Percentiles rank a stretch among this genome's conserved stretches.
These are phyloP conservation scores for Macaria notata DNA, from an alignment of 2,888 invertebrate genomes.

Conservation along the genomic window DNA sequence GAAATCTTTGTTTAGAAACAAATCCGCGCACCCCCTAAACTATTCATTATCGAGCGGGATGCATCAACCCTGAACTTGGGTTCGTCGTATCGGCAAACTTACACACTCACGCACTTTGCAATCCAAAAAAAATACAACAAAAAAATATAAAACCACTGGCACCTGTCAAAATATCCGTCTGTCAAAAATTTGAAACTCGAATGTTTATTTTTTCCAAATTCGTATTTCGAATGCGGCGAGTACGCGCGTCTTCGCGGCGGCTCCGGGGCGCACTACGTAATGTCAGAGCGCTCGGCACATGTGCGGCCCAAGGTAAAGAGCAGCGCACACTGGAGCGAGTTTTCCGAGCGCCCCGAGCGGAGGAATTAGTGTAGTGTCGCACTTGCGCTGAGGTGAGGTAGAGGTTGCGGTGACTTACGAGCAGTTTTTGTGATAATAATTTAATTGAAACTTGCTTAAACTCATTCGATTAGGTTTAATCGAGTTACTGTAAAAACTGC, in stretches of 20 bases:
- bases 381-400: constrained; percentile 18
- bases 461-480: too few relatives aligned
- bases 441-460: too few relatives aligned
- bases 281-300: constrained; percentile 78
- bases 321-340: constrained; percentile 46
- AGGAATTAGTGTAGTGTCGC: background rate
- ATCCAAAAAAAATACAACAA: constrained; percentile 39
- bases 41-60: constrained; percentile 75
- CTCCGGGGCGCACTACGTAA: constrained; percentile 77
- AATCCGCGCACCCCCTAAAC: constrained; percentile 43
- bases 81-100: constrained; percentile 62
- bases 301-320: constrained; percentile 68
- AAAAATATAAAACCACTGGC: constrained; percentile 46
- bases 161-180: constrained; percentile 44
- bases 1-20: constrained; percentile 32
- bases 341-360: constrained; percentile 42
- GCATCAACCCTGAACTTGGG: constrained; percentile 81
- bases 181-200: constrained; percentile 38
- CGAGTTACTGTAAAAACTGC: too few relatives aligned
- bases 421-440: too few relatives aligned
- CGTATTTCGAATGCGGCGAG: constrained; percentile 46
- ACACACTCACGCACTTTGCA: constrained; percentile 52
- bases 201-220: constrained; percentile 39
- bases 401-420: constrained; percentile 6
- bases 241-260: constrained; percentile 67